phyloP scores from a whole-genome alignment of 2,888 invertebrate species.

The Iphiclides podalirius region DNA sequence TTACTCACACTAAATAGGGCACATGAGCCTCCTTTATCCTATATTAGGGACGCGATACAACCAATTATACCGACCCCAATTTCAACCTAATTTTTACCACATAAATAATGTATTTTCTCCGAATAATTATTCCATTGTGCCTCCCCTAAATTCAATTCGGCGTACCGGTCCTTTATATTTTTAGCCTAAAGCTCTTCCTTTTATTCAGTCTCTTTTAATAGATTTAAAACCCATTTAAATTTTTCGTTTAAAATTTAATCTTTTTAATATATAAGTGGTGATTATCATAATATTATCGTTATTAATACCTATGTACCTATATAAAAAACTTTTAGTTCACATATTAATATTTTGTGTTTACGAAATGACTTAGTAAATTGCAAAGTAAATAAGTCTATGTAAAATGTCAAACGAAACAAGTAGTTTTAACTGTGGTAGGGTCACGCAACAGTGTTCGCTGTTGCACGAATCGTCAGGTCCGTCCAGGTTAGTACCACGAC shows the following conservation, averaged over 20 bases:
- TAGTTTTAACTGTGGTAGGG: no score
- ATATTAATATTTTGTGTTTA: no score
- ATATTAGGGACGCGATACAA: conserved; percentile 51
- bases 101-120: conserved; percentile 36
- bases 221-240: conserved; percentile 1
- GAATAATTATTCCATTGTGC: conserved; percentile 26
- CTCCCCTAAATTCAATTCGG: conserved; percentile 30
- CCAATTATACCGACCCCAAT: conserved; percentile 39
- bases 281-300: no score
- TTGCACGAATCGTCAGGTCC: no score
- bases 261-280: no score
- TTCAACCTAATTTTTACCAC: conserved; percentile 36
- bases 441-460: no score
- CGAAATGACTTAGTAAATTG: no score
- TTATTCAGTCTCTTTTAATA: conserved; percentile 5
- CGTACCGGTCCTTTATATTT: conserved; percentile 17
- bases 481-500: no score
- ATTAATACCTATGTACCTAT: no score
- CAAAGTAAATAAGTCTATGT: no score
- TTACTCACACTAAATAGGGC: conserved; percentile 59
- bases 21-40: conserved; percentile 44
- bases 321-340: no score
- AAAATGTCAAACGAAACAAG: no score
- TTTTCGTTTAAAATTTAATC: not conserved
- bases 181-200: conserved; percentile 7